Evolutionary conservation across 1,140 invertebrate genomes (phyloP), one percentile per base, ranked within the genome.

Genomic region (Anadara kagoshimensis): DNA sequence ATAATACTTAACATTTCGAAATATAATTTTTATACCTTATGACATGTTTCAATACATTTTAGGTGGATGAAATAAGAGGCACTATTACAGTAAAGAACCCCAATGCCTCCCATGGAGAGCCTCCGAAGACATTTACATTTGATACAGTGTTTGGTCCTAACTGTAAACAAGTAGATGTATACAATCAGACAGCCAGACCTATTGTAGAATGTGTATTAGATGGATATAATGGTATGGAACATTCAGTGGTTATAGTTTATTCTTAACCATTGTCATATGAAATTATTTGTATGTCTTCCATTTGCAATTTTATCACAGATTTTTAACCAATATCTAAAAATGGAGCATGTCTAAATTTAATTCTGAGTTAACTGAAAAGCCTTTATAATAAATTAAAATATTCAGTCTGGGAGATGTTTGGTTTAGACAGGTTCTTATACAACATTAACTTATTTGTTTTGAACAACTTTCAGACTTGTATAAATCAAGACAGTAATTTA

Each of bases 201-300:
- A 91, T 98, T n/a, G 94, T 99, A 61, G 93, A 95, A 68, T 95
- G 98, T 91, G 97, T 99, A 24, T 89, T 99, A n/a, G 92, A 92
- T 61, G 98, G 98, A 8, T 99, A 98, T 88, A 99, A 99, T 90
- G 99, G 88, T 88, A 74, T 16, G 78, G 51, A 58, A 22, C 1
- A 36, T 59, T 59, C n/a, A 14, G 14, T 56, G 22, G 16, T 16
- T n/a, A 12, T 22, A 58, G 20, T 20, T 16, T 11, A 58, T 24
- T 18, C 18, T 18, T 24, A 12, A 0, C 29, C 16, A 16, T 18
- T n/a, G 22, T 29, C 18, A n/a, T 16, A 3, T 3, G 3, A 5
- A 18, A n/a, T 22, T 63, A 4, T 11, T 11, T 47, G 16, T 47
- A 24, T 26, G 29, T 41, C n/a, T 61, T n/a, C 14, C 29, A 20